Evolutionary conservation across 1,140 invertebrate species (phyloP).

Genomic region (Zaprionus kolodkinae): DNA sequence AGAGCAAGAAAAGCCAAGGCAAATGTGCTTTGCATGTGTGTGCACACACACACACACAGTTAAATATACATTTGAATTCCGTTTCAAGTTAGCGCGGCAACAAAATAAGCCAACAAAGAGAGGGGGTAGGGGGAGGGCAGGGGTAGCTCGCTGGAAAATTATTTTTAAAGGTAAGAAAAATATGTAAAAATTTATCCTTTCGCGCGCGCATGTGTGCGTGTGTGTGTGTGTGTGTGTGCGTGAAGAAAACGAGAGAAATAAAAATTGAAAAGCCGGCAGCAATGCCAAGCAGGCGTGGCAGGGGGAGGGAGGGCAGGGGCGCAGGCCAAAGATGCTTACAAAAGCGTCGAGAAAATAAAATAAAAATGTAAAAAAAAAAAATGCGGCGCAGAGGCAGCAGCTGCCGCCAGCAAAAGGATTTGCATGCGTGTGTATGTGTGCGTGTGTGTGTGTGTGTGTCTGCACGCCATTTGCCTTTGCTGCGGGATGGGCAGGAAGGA

Average conservation of each 20-base stretch:
- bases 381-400: slow-evolving; percentile 50
- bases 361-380: slow-evolving; percentile 74
- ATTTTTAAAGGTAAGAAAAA: slow-evolving; percentile 73
- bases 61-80: slow-evolving; percentile 78
- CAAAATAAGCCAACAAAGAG: slow-evolving; percentile 65
- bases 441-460: slow-evolving; percentile 28
- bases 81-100: slow-evolving; percentile 76
- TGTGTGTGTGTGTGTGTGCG: slow-evolving; percentile 17
- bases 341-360: slow-evolving; percentile 76
- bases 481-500: slow-evolving; percentile 45
- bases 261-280: slow-evolving; percentile 69
- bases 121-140: neutral
- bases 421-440: slow-evolving; percentile 65
- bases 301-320: slow-evolving; percentile 14
- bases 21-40: slow-evolving; percentile 39
- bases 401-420: slow-evolving; percentile 76
- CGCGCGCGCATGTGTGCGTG: slow-evolving; percentile 22
- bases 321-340: slow-evolving; percentile 73
- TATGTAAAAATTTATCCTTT: slow-evolving; percentile 75
- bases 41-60: slow-evolving; percentile 34
- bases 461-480: slow-evolving; percentile 64
- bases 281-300: slow-evolving; percentile 48
- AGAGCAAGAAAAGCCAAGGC: slow-evolving; percentile 30
- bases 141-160: slow-evolving; percentile 47
- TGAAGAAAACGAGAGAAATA: slow-evolving; percentile 37